Conservation (phyloP, 2,797 vertebrate species). For the Spinibarbus caldwelli region DNA sequence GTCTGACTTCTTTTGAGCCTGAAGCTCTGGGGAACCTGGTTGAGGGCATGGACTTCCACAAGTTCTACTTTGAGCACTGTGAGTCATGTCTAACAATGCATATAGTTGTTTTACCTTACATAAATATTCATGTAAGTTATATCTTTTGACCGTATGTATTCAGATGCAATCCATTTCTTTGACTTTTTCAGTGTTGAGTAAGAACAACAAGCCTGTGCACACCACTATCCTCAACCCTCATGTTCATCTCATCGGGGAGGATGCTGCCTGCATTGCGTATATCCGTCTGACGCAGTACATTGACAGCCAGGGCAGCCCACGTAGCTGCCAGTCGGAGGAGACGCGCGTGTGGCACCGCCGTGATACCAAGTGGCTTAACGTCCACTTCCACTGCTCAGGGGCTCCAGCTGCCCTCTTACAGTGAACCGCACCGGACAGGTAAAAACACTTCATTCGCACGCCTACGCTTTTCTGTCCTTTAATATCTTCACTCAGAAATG, state of each 20-base stretch:
- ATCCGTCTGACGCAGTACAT: constrained; percentile 98
- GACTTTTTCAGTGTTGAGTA: constrained; percentile 87
- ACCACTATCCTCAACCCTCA: constrained; percentile 99
- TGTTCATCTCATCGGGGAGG: constrained; percentile 97
- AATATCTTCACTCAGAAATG: not conserved
- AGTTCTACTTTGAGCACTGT: constrained; percentile 99
- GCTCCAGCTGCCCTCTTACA: constrained; percentile 97
- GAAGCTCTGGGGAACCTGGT: constrained; percentile 98
- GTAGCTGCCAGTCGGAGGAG: constrained; percentile 97
- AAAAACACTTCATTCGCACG: constrained; percentile 51
- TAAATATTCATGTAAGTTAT: not conserved
- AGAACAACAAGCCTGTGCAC: constrained; percentile 99
- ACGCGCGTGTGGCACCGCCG: constrained; percentile 98
- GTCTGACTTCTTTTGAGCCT: constrained; percentile 98
- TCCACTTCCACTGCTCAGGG: constrained; percentile 99
- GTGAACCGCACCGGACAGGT: constrained; percentile 78
- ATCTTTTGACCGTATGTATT: not conserved
- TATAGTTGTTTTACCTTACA: not conserved
- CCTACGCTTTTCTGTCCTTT: not conserved
- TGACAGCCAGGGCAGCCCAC: constrained; percentile 92
- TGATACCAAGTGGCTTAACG: constrained; percentile 98
- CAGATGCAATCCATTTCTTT: not conserved
- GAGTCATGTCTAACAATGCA: constrained; percentile 70
- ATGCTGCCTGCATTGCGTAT: constrained; percentile 97
- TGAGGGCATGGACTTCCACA: constrained; percentile 99